phyloP scores from a whole-genome alignment of 2,113 vertebrate species.

The Setophaga kirtlandii region DNA sequence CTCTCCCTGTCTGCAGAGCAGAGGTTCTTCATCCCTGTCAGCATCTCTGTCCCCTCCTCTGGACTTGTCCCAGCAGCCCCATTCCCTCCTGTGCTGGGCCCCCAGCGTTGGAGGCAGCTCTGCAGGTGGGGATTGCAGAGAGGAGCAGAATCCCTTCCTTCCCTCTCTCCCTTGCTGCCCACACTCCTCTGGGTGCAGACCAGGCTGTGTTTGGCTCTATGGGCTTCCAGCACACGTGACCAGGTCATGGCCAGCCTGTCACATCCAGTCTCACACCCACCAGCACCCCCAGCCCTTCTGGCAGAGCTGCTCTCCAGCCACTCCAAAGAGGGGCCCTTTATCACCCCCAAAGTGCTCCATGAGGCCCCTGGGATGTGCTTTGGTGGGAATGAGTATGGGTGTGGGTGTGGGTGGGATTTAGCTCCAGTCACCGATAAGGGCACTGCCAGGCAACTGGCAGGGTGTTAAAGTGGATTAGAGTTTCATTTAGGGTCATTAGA shows the following conservation, averaged over 20 bases:
- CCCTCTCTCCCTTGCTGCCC: background rate
- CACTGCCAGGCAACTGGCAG: background rate
- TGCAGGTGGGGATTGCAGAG: background rate
- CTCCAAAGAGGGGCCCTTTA: background rate
- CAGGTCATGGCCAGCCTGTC: background rate
- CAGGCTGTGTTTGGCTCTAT: background rate
- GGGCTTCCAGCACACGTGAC: background rate
- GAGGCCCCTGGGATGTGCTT: background rate
- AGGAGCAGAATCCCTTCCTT: background rate
- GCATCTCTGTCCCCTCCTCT: background rate
- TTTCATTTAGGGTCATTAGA: background rate
- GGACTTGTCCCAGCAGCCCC: background rate
- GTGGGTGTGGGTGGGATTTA: background rate
- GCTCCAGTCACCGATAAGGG: background rate
- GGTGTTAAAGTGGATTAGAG: background rate
- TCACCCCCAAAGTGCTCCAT: rapidly evolving
- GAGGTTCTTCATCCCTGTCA: background rate
- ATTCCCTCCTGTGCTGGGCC: background rate
- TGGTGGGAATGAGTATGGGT: background rate
- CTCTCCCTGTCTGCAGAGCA: background rate
- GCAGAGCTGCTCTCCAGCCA: background rate
- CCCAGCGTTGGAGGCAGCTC: background rate
- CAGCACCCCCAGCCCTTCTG: background rate
- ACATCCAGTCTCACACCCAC: background rate
- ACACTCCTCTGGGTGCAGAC: background rate